phyloP scores from a whole-genome alignment of 1,140 invertebrate species.

The Ridgeia piscesae region DNA sequence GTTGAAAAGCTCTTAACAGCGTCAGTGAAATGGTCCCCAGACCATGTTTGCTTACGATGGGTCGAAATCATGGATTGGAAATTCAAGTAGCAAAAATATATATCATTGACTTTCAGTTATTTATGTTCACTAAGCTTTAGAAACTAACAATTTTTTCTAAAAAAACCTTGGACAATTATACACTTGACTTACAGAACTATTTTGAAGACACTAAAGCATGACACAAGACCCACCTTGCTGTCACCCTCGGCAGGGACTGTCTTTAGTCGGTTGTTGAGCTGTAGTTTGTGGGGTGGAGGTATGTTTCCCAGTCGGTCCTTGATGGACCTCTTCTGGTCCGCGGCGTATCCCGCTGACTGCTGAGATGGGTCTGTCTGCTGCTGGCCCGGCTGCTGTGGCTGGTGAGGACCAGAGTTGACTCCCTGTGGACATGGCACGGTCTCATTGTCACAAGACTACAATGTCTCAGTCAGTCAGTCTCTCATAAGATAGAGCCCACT shows the following conservation, averaged over 20 bases:
- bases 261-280: conserved; percentile 37
- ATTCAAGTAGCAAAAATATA: no score
- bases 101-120: no score
- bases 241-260: background rate
- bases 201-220: no score
- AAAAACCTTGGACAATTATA: no score
- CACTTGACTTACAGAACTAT: no score
- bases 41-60: no score
- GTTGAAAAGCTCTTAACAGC: no score
- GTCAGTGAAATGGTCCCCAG: no score
- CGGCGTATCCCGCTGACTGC: conserved; percentile 1
- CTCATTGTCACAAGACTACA: background rate
- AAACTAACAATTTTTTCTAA: no score
- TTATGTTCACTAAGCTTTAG: no score
- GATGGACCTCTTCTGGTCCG: conserved; percentile 30
- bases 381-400: background rate
- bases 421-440: background rate
- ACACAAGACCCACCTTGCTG: background rate
- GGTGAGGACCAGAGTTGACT: background rate
- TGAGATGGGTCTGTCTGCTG: conserved; percentile 10
- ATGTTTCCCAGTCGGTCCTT: conserved; percentile 60
- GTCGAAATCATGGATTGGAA: no score
- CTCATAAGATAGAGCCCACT: background rate
- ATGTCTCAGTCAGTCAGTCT: background rate
- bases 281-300: conserved; percentile 41